Conservation (phyloP, 2,888 invertebrate species). For the Catonia carolina region DNA sequence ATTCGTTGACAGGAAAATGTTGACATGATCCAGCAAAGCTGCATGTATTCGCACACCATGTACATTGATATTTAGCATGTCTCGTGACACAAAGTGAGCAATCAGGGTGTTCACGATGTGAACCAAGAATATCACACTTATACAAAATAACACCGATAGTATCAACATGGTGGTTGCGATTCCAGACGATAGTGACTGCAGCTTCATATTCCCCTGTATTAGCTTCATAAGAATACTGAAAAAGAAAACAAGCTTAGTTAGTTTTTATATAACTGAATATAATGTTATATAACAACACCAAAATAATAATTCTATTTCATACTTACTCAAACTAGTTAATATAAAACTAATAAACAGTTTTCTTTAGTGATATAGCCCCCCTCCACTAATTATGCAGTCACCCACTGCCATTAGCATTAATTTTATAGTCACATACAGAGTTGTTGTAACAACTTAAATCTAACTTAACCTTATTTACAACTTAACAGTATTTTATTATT, state of each 20-base stretch:
- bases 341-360: constrained; percentile 12
- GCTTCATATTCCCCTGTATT: constrained; percentile 81
- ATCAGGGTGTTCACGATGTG: constrained; percentile 88
- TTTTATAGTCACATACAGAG: too few relatives aligned
- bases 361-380: too few relatives aligned
- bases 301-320: too few relatives aligned
- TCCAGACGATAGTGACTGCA: constrained; percentile 88
- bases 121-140: constrained; percentile 92
- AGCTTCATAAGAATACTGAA: constrained; percentile 78
- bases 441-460: too few relatives aligned
- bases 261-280: too few relatives aligned
- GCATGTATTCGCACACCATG: constrained; percentile 91
- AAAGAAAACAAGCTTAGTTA: constrained; percentile 29
- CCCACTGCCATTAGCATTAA: too few relatives aligned
- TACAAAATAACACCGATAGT: constrained; percentile 85
- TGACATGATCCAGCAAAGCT: constrained; percentile 79
- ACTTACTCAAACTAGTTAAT: too few relatives aligned
- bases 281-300: too few relatives aligned
- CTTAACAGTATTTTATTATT: too few relatives aligned
- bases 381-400: too few relatives aligned
- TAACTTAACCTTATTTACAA: too few relatives aligned
- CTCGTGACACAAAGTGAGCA: constrained; percentile 94
- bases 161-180: constrained; percentile 85
- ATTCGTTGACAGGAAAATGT: constrained; percentile 71
- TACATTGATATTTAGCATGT: constrained; percentile 83